Base-by-base conservation (phyloP, 2,113 vertebrate genomes). In the Hydropotes inermis region DNA sequence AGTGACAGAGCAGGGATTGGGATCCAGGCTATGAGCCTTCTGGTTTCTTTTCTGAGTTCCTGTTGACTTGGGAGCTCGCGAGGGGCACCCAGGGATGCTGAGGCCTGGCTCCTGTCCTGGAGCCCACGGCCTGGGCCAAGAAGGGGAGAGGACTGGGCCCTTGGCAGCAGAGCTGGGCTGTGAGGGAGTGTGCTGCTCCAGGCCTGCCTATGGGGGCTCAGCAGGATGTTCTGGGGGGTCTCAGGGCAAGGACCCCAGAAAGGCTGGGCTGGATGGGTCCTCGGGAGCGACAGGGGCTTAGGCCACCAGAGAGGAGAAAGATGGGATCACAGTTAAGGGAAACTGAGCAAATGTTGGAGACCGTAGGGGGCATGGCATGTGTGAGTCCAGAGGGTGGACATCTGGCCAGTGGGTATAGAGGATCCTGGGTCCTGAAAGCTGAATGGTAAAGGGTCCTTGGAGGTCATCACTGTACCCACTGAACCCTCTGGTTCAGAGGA, bases 361-460 rank as follows among this genome's bases (percentile, higher is more conserved):
- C 45, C n/a, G 0, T 4, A 52, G 43, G 5, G 39, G 28, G n/a
- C 58, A 11, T 1, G 1, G 55, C 12, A 0, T 8, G 1, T 43
- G 8, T 33, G 23, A 60, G 52, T 86, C 43, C 33, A 50, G 45
- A 58, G 0, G 7, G 14, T 1, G 2, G 17, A 52, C 0, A 10
- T 25, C 23, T 50, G 16, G 76, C 64, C 5, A 1, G 28, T n/a
- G 58, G 14, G 30, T 30, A 11, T 27, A 25, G 74, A 54, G 33
- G 15, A 21, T 12, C 23, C 61, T 81, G 84, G 61, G 39, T 61
- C 83, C 79, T 36, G 5, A 78, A 47, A 45, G 87, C 28, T 19
- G 21, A 87, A 17, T 0, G 21, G 14, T 30, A 25, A 25, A 89
- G 23, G 6, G 17, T 55, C 60, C 7, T 11, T 36, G 25, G 45